Conservation (phyloP, 2,113 vertebrate genomes). For the Eolophus roseicapilla region DNA sequence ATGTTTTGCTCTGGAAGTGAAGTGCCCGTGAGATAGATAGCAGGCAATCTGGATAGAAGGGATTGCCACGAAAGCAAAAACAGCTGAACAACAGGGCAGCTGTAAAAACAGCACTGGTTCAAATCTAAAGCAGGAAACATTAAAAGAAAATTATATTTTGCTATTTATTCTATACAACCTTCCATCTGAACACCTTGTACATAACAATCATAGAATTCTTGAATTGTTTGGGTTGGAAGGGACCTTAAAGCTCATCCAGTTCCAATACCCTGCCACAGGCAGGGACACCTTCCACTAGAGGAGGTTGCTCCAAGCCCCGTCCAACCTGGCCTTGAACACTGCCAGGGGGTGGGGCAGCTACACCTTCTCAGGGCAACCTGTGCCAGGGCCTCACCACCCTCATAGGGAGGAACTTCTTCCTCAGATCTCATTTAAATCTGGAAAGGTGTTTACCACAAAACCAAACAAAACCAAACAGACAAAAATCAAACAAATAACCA, state of each 20-base stretch:
- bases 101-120: neutral
- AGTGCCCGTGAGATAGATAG: neutral
- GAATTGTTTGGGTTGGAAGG: neutral
- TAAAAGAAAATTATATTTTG: neutral
- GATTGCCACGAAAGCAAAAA: neutral
- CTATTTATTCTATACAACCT: neutral
- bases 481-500: neutral
- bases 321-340: neutral
- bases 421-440: neutral
- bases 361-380: neutral
- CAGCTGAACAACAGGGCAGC: accelerated
- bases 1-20: neutral
- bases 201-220: neutral
- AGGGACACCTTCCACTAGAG: neutral
- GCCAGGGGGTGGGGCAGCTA: neutral
- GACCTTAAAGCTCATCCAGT: neutral
- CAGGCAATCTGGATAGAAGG: neutral
- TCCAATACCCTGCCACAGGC: neutral
- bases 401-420: neutral
- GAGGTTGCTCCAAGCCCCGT: neutral
- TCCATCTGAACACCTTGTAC: neutral
- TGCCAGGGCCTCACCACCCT: neutral
- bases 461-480: neutral
- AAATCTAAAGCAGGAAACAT: neutral
- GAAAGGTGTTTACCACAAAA: neutral